Conservation (phyloP, 2,113 vertebrate genomes). For the Malurus alboscapulatus region DNA sequence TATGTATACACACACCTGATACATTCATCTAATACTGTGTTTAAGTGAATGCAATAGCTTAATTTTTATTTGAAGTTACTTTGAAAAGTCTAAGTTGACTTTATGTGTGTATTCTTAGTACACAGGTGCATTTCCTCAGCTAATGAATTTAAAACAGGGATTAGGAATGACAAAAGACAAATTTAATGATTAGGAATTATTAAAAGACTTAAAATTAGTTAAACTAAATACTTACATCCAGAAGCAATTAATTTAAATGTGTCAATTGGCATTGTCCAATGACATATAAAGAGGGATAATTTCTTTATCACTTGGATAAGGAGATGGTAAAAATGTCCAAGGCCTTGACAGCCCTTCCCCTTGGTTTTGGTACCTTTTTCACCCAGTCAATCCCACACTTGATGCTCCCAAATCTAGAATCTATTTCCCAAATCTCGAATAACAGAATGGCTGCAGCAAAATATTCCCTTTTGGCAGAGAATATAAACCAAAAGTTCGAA, state of each 20-base stretch:
- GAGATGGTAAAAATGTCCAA: background rate
- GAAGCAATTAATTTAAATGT: background rate
- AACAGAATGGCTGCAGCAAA: background rate
- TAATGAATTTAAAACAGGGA: background rate
- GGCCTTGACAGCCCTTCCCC: background rate
- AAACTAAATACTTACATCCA: too few relatives aligned
- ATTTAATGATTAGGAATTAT: too few relatives aligned
- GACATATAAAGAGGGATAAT: background rate
- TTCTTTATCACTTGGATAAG: background rate
- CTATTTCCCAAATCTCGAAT: background rate
- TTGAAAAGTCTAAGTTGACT: background rate
- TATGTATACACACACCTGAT: too few relatives aligned
- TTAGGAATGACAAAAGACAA: background rate
- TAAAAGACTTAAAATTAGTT: too few relatives aligned
- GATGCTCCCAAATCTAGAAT: background rate
- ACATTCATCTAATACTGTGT: background rate
- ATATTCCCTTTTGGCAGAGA: background rate
- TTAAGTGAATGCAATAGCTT: background rate
- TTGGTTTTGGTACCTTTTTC: background rate
- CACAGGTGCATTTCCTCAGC: background rate
- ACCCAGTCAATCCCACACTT: background rate
- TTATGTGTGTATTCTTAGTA: background rate
- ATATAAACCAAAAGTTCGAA: background rate
- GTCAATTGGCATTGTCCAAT: background rate
- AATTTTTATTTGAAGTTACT: background rate